Conservation (phyloP, 2,113 vertebrate genomes). For the Uria aalge region DNA sequence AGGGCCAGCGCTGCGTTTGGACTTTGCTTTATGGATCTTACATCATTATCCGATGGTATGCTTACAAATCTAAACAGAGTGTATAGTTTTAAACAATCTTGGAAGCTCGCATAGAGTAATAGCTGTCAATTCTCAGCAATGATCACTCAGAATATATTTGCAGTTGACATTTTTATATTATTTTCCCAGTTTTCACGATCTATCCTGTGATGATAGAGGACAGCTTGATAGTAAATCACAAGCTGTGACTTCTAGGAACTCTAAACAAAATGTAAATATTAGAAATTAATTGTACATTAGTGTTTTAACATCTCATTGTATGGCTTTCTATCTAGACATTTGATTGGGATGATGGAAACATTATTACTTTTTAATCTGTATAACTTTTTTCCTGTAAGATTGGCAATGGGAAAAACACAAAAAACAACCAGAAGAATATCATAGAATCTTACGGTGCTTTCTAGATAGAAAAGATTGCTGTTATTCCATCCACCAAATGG, state of each 20-base stretch:
- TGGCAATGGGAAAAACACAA: slow-evolving; percentile 91
- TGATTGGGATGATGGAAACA: background rate
- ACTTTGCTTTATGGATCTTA: background rate
- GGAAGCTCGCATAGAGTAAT: background rate
- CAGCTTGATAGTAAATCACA: background rate
- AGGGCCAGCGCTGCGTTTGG: background rate
- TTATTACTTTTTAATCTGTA: background rate
- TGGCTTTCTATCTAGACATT: background rate
- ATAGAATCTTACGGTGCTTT: slow-evolving; percentile 91
- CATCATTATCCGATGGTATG: background rate
- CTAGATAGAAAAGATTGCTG: slow-evolving; percentile 98
- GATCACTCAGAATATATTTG: background rate
- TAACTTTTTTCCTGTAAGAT: slow-evolving; percentile 69
- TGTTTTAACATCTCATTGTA: background rate
- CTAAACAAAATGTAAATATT: background rate
- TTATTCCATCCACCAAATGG: slow-evolving; percentile 99
- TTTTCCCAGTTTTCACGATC: background rate
- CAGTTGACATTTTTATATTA: background rate
- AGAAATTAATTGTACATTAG: background rate
- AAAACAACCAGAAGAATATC: slow-evolving; percentile 90
- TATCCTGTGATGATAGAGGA: background rate
- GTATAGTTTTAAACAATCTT: background rate
- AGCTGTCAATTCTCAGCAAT: background rate
- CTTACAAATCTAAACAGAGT: background rate
- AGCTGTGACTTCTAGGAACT: background rate